These are phyloP conservation scores for Fabriciana adippe DNA, from an alignment of 2,888 invertebrate species.

Conservation along the genomic window DNA sequence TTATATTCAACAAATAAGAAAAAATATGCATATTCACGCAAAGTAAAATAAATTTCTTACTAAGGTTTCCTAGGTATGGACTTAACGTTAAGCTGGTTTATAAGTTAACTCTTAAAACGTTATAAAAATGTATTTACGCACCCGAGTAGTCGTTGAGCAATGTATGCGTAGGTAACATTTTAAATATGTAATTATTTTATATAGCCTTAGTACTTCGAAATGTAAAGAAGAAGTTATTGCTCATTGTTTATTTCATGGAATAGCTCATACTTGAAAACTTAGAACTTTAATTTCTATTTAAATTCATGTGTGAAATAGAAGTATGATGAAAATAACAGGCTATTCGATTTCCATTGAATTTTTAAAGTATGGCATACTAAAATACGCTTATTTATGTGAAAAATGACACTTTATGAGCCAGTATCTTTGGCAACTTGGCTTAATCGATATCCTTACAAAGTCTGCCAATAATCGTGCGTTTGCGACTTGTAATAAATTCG, in stretches of 20 bases:
- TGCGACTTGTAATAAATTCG: slow-evolving; percentile 56
- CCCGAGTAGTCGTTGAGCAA: slow-evolving; percentile 25
- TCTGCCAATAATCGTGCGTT: slow-evolving; percentile 17
- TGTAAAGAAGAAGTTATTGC: not conserved
- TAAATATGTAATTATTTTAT: slow-evolving; percentile 26
- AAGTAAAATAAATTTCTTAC: slow-evolving; percentile 11
- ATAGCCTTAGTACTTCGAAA: slow-evolving; percentile 19
- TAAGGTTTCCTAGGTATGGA: slow-evolving; percentile 17
- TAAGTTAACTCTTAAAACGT: slow-evolving; percentile 21
- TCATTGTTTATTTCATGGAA: not conserved
- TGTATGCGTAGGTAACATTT: slow-evolving; percentile 25
- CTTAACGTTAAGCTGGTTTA: slow-evolving; percentile 21
- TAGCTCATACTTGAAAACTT: no score
- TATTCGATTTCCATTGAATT: no score
- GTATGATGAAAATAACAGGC: no score
- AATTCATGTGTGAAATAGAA: no score
- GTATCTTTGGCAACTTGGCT: not conserved
- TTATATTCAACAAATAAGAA: not conserved
- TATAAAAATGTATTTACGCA: slow-evolving; percentile 28
- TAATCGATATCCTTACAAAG: slow-evolving; percentile 18
- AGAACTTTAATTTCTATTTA: not conserved
- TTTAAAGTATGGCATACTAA: no score
- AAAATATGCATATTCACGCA: not conserved
- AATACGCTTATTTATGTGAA: no score
- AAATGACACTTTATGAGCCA: not conserved